Percentiles rank a stretch among this genome's conserved stretches.
phyloP scores from a whole-genome alignment of 2,113 vertebrate species.

The Macquaria australasica region DNA sequence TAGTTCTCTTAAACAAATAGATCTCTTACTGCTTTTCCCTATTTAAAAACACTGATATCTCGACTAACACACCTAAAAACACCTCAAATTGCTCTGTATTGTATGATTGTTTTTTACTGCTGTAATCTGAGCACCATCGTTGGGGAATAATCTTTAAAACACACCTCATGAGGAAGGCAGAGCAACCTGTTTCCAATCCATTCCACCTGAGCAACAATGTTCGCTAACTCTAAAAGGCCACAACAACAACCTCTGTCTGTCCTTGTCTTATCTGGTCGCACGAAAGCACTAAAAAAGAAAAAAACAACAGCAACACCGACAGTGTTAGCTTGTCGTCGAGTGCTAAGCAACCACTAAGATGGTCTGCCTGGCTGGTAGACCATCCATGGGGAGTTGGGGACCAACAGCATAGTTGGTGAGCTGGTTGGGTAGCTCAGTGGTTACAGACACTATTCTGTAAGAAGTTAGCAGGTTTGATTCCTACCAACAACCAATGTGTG shows the following conservation, averaged over 20 bases:
- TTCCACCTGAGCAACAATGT: conserved; percentile 45
- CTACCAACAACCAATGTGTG: not conserved
- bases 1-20: too few species aligned
- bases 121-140: not conserved
- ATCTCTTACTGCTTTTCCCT: not conserved
- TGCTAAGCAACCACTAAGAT: conserved; percentile 19
- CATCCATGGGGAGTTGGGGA: not conserved
- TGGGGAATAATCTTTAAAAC: conserved; percentile 11
- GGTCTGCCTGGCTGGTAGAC: not conserved
- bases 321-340: not conserved
- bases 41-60: not conserved
- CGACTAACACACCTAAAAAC: not conserved
- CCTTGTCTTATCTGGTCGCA: conserved; percentile 12
- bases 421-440: not conserved
- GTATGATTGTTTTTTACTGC: not conserved
- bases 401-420: not conserved
- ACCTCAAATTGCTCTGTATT: not conserved
- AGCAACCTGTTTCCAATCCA: conserved; percentile 16
- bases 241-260: conserved; percentile 1
- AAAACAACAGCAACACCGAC: not conserved
- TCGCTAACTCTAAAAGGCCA: conserved; percentile 8
- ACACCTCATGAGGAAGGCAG: conserved; percentile 6
- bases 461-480: not conserved
- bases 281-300: not conserved
- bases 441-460: not conserved